These are phyloP conservation scores for Acanthochromis polyacanthus DNA, from an alignment of 2,113 vertebrate genomes.

Conservation along the genomic window DNA sequence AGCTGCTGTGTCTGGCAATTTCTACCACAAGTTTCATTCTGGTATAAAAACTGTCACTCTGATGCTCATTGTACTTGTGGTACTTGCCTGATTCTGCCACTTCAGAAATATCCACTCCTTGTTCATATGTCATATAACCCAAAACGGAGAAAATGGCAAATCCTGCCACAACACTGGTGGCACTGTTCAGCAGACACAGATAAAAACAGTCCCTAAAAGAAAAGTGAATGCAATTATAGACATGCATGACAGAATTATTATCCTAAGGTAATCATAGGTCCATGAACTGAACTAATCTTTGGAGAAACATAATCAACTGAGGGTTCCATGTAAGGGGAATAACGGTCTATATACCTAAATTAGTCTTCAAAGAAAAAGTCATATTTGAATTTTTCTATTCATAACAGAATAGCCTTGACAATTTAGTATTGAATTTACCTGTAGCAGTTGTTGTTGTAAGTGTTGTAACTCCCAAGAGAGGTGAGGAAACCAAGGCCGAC, in stretches of 20 bases:
- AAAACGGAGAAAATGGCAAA: constrained; percentile 92
- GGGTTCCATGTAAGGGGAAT: too few relatives aligned
- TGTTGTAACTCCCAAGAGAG: constrained; percentile 93
- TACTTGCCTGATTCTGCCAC: constrained; percentile 88
- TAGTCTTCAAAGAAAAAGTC: too few relatives aligned
- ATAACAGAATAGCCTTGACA: background rate
- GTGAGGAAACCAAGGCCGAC: constrained; percentile 91
- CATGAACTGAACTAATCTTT: too few relatives aligned
- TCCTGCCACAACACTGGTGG: constrained; percentile 89
- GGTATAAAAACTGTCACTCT: too few relatives aligned
- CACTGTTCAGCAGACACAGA: constrained; percentile 91
- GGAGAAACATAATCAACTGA: too few relatives aligned
- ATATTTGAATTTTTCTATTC: too few relatives aligned
- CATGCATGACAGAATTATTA: too few relatives aligned
- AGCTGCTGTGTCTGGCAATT: background rate
- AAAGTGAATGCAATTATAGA: background rate
- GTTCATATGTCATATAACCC: constrained; percentile 89
- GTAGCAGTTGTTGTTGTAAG: constrained; percentile 94
- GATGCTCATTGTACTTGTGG: background rate
- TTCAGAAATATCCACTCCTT: constrained; percentile 86
- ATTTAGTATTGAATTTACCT: constrained; percentile 75
- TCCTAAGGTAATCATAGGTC: too few relatives aligned
- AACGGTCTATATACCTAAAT: too few relatives aligned
- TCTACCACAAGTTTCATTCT: background rate
- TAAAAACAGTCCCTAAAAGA: constrained; percentile 87